Evolutionary conservation across 2,797 vertebrate genomes (phyloP).

Genomic region (Premnoplex brunnescens): DNA sequence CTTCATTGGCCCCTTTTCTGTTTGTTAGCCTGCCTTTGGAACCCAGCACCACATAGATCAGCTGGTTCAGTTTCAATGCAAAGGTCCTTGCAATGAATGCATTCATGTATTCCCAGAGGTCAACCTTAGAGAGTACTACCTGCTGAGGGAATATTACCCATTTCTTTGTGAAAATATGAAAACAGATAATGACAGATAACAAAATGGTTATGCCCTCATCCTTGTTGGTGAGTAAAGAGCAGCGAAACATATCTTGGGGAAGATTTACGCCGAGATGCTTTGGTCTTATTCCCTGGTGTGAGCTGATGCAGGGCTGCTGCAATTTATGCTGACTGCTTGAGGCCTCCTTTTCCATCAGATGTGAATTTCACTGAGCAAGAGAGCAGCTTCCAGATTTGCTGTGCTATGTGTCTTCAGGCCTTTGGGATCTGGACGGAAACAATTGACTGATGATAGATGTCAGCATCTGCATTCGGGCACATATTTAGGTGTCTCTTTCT

Average conservation of each 20-base stretch:
- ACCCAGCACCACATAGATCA: background rate
- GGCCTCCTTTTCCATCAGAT: background rate
- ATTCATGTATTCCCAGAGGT: background rate
- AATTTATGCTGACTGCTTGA: constrained; percentile 3
- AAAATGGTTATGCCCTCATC: background rate
- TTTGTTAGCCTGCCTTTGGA: background rate
- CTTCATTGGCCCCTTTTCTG: background rate
- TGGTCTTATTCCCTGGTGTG: background rate
- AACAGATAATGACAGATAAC: constrained; percentile 45
- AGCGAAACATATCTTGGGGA: background rate
- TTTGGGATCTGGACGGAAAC: background rate
- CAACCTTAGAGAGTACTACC: constrained; percentile 4
- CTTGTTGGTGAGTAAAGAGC: background rate
- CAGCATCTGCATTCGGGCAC: background rate
- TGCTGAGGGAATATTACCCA: constrained; percentile 26
- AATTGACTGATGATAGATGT: background rate
- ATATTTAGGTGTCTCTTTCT: background rate
- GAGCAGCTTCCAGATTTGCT: background rate
- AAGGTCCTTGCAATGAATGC: background rate
- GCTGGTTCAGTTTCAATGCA: background rate
- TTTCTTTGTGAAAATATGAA: constrained; percentile 44
- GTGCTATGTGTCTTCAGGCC: background rate
- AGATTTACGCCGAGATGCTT: background rate
- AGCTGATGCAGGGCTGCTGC: background rate
- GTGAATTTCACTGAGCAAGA: background rate